Conservation (phyloP, 1,140 invertebrate genomes). For the Magallana gigas region DNA sequence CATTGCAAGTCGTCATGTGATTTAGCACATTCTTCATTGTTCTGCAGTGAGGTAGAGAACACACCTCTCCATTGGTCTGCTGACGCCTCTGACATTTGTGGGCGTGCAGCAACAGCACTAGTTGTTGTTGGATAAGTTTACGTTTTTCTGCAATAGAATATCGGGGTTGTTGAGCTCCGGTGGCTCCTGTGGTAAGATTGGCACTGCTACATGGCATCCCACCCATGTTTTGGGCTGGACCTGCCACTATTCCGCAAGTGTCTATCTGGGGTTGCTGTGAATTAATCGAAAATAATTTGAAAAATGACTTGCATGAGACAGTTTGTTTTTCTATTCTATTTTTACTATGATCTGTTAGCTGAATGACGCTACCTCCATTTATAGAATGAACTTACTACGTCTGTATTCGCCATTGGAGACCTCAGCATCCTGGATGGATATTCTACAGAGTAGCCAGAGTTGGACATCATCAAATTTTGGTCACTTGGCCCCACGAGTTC, state of each 20-base stretch:
- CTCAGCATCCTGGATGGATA: conserved; percentile 55
- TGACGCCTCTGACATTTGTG: conserved; percentile 98
- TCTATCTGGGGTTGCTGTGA: conserved; percentile 27
- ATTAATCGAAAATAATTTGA: background rate
- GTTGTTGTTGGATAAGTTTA: conserved; percentile 99
- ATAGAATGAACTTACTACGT: conserved; percentile 41
- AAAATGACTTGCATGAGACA: no score
- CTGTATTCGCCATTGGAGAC: conserved; percentile 38
- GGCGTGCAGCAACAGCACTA: conserved; percentile 97
- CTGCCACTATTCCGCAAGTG: conserved; percentile 27
- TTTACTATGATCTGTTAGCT: no score
- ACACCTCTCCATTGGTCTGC: conserved; percentile 81
- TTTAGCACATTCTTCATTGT: conserved; percentile 99
- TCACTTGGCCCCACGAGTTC: conserved; percentile 85
- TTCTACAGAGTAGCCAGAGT: conserved; percentile 57
- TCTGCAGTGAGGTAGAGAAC: conserved; percentile 96
- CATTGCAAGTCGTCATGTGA: conserved; percentile 98
- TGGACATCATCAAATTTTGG: conserved; percentile 70
- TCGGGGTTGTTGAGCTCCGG: conserved; percentile 62
- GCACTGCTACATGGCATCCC: conserved; percentile 29
- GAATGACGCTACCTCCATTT: background rate
- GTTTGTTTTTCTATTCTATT: no score
- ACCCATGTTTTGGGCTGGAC: conserved; percentile 15
- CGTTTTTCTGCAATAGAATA: conserved; percentile 95
- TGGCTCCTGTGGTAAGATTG: conserved; percentile 28